A percentile compares a stretch with the other conserved stretches of the same genome.
Evolutionary conservation across 2,113 vertebrate species (phyloP).

Genomic region (Phalacrocorax carbo): DNA sequence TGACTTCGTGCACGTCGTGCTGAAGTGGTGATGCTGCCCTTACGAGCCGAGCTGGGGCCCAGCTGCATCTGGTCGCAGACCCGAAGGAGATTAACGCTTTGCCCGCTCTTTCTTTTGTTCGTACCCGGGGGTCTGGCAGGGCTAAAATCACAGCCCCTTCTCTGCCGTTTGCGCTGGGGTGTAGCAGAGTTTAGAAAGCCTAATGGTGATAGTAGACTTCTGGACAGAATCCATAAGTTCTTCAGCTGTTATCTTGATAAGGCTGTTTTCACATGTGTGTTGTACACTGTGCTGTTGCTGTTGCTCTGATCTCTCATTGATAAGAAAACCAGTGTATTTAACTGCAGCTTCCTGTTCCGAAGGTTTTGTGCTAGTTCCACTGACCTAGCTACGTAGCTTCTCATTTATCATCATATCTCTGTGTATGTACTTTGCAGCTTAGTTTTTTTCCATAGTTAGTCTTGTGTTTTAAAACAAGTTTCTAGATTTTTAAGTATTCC

Average conservation of each 20-base stretch:
- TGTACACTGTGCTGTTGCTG: slow-evolving; percentile 37
- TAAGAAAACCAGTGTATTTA: slow-evolving; percentile 44
- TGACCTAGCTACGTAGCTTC: neutral
- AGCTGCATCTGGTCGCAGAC: neutral
- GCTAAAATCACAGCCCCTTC: neutral
- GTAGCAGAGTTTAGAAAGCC: neutral
- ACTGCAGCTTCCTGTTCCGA: slow-evolving; percentile 56
- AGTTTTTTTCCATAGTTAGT: neutral
- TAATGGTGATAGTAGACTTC: neutral
- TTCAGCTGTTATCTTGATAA: slow-evolving; percentile 55
- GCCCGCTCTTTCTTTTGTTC: neutral
- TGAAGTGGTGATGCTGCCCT: neutral
- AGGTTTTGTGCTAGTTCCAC: slow-evolving; percentile 23
- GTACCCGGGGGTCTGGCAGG: neutral
- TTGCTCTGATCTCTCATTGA: slow-evolving; percentile 43
- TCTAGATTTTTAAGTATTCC: neutral
- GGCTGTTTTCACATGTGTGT: slow-evolving; percentile 35
- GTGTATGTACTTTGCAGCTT: neutral
- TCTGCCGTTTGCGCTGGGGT: neutral
- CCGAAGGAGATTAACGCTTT: neutral
- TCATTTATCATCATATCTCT: neutral
- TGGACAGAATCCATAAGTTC: slow-evolving; percentile 35
- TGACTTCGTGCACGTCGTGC: rapidly evolving
- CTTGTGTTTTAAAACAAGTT: neutral
- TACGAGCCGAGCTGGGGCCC: neutral